Conservation (phyloP, 2,113 vertebrate species). For the Aspiorhynchus laticeps region DNA sequence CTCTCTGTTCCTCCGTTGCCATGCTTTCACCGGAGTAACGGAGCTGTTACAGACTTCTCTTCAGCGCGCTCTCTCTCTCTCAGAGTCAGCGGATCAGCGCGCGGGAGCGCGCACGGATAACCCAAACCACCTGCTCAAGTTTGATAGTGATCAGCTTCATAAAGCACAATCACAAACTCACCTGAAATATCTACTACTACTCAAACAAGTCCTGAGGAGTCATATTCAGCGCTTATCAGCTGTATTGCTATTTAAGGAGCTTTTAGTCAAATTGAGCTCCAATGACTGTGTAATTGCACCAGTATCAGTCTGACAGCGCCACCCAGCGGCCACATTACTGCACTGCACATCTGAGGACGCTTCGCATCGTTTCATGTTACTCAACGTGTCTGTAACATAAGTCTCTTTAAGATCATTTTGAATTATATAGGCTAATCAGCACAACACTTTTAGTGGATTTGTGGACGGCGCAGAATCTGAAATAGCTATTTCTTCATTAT, state of each 20-base stretch:
- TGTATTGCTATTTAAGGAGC: not conserved
- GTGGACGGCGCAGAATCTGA: too few species aligned
- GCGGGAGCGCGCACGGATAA: not conserved
- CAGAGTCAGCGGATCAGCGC: not conserved
- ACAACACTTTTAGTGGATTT: too few species aligned
- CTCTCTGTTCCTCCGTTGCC: constrained; percentile 74
- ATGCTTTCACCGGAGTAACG: constrained; percentile 51
- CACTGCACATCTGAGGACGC: not conserved
- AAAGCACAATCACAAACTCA: not conserved
- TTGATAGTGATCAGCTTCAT: not conserved
- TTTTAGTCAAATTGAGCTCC: not conserved
- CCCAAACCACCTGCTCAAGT: not conserved
- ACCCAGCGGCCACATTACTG: not conserved
- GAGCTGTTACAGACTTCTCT: not conserved
- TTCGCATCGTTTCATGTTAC: too few species aligned
- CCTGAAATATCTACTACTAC: not conserved
- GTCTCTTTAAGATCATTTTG: too few species aligned
- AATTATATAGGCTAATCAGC: too few species aligned
- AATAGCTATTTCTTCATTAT: too few species aligned
- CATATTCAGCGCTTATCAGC: not conserved
- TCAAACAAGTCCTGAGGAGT: not conserved
- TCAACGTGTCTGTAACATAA: too few species aligned
- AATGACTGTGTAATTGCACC: not conserved
- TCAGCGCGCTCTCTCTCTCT: not conserved
- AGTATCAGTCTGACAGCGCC: not conserved